Percentiles rank a stretch among this genome's conserved stretches.
phyloP scores from a whole-genome alignment of 2,797 vertebrate genomes.

The Ceryle rudis region DNA sequence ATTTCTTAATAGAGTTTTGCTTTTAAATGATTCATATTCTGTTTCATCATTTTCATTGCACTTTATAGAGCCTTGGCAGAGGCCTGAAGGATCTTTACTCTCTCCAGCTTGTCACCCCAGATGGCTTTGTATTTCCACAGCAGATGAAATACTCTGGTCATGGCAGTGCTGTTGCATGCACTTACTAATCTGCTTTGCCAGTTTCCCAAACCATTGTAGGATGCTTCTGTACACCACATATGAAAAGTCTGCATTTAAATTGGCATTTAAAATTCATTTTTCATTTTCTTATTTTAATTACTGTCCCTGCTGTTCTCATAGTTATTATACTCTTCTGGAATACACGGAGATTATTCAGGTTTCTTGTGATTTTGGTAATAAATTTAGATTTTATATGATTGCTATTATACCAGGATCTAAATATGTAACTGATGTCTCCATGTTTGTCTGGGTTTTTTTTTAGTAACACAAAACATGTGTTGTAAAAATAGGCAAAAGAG shows the following conservation, averaged over 20 bases:
- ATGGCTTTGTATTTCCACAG: constrained; percentile 67
- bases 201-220: background rate
- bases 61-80: constrained; percentile 59
- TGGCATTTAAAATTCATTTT: constrained; percentile 41
- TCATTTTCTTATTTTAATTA: constrained; percentile 48
- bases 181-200: constrained; percentile 21
- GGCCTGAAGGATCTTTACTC: constrained; percentile 47
- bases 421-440: background rate
- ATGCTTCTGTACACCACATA: background rate
- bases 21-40: constrained; percentile 65
- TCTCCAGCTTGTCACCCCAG: constrained; percentile 73
- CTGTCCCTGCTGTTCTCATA: background rate
- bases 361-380: background rate
- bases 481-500: background rate
- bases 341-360: background rate
- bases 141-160: constrained; percentile 60
- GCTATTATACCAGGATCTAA: background rate
- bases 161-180: constrained; percentile 41
- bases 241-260: constrained; percentile 42
- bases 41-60: constrained; percentile 18
- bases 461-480: background rate
- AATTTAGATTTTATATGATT: background rate
- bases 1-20: constrained; percentile 57
- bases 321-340: background rate
- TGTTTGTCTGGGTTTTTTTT: background rate